Evolutionary conservation across 2,797 vertebrate species (phyloP), one percentile per base, ranked within the genome.

Genomic region (Bufotes viridis): DNA sequence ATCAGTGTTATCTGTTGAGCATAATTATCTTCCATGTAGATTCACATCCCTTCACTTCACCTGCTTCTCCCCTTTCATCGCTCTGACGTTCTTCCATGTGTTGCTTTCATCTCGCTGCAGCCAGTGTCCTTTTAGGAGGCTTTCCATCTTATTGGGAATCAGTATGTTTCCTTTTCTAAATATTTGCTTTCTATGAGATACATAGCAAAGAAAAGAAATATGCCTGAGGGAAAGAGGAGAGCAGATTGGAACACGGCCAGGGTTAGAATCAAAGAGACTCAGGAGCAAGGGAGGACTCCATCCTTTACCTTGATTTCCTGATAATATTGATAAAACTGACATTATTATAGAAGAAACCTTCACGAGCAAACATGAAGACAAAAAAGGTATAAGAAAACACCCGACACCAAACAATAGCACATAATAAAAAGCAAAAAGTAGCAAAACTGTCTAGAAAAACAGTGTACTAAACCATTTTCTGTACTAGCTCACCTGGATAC

Each of bases 1-100:
- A 88, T 88, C 81, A 88, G 81, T 70, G 75, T 79, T 78, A 65
- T 83, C 61, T 88, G 60, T 82, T 65, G 86, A 78, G 81, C 74
- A 70, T 88, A 57, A 88, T 88, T 88, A 88, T 60, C 55, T 83
- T 82, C 24, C 78, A n/a, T 60, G 57, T 67, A 53, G 58, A 57
- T 55, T 67, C 42, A 7, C 58, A 65, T 76, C 49, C 49, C 75
- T 24, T 69, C 86, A 15, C 81, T 67, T 83, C 86, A 82, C 81
- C 72, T 83, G 72, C 79, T n/a, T 76, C n/a, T 87, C 67, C 80
- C 42, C 72, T 82, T 87, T 82, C 79, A 76, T 78, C 79, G 67
- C 87, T 84, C 18, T 55, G 42, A 26, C 57, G 80, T 70, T 74
- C 29, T 63, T 81, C 57, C 57, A 81, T 81, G 78, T 61, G 42